These are phyloP conservation scores for Drosophila aldrichi DNA, from an alignment of 2,888 invertebrate species.

Conservation along the genomic window DNA sequence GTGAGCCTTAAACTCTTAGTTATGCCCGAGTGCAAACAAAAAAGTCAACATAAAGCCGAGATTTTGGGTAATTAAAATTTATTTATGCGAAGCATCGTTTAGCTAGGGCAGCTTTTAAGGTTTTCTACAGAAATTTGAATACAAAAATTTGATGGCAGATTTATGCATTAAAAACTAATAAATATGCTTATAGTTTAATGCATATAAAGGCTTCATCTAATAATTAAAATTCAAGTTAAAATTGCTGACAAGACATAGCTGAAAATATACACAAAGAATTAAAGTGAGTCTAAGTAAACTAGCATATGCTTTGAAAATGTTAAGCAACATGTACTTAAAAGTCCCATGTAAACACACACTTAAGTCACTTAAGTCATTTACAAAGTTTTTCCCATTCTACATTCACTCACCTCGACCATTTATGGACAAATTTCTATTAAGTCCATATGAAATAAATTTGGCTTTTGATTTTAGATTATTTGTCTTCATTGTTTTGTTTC, in stretches of 20 bases:
- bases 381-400: neutral
- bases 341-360: too few relatives aligned
- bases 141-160: neutral
- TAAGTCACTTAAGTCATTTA: neutral
- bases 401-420: neutral
- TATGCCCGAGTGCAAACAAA: neutral
- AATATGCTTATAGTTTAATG: too few relatives aligned
- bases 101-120: neutral
- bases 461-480: constrained; percentile 12
- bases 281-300: too few relatives aligned
- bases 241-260: too few relatives aligned
- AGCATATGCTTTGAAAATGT: too few relatives aligned
- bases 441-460: constrained; percentile 29
- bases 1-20: constrained; percentile 1
- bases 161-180: too few relatives aligned
- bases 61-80: neutral
- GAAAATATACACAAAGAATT: too few relatives aligned
- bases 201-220: too few relatives aligned
- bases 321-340: too few relatives aligned
- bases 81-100: neutral
- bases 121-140: neutral
- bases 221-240: too few relatives aligned
- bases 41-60: neutral
- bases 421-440: neutral
- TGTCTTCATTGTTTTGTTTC: constrained; percentile 9